Evolutionary conservation across 2,113 vertebrate genomes (phyloP).

Genomic region (Bettongia penicillata): DNA sequence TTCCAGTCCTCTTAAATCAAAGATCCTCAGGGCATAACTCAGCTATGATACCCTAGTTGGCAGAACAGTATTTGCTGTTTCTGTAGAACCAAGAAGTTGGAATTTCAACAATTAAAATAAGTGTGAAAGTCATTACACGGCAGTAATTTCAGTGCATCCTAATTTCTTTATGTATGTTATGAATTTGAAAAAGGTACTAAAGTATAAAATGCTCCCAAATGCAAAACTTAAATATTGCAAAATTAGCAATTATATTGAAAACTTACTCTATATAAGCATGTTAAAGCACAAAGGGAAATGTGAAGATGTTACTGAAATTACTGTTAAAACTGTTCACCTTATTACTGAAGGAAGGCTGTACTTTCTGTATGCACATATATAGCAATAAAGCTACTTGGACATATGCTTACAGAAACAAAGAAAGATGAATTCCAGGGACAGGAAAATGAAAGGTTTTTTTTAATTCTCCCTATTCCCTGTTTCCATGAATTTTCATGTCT

Average conservation of each 20-base stretch:
- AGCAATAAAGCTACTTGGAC: background rate
- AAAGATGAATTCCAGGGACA: conserved; percentile 3
- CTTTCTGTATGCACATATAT: background rate
- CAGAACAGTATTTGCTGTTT: conserved; percentile 3
- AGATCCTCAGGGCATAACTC: background rate
- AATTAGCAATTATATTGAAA: background rate
- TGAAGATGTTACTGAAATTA: background rate
- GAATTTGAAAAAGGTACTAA: background rate
- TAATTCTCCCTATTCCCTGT: background rate
- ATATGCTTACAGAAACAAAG: background rate
- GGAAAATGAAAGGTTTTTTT: background rate
- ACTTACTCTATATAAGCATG: background rate
- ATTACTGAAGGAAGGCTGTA: background rate
- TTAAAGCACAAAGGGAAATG: background rate
- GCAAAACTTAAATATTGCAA: background rate
- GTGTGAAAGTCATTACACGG: background rate
- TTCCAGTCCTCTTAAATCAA: conserved; percentile 7
- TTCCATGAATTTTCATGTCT: background rate
- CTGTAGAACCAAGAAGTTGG: background rate
- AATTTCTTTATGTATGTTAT: background rate
- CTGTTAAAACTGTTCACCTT: background rate
- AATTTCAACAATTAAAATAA: conserved; percentile 13
- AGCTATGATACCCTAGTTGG: background rate
- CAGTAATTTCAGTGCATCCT: conserved; percentile 2
- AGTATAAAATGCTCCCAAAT: background rate